Percentiles rank a stretch among this genome's conserved stretches.
phyloP scores from a whole-genome alignment of 2,797 vertebrate species.

The Valencia hispanica region DNA sequence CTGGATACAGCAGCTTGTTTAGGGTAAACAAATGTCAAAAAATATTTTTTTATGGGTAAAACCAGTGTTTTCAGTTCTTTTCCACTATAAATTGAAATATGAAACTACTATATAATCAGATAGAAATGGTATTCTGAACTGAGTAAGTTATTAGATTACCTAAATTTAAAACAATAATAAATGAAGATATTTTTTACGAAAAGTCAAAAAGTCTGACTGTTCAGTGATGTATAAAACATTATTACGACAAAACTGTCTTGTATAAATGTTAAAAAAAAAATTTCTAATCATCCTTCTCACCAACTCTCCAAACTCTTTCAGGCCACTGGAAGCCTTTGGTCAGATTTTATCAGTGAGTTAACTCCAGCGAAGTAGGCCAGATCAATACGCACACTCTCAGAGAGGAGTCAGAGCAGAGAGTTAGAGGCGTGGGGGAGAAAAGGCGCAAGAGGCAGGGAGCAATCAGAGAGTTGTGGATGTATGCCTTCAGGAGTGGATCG shows the following conservation, averaged over 20 bases:
- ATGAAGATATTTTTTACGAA: neutral
- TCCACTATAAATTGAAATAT: neutral
- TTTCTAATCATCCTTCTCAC: conserved; percentile 44
- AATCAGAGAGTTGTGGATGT: conserved; percentile 86
- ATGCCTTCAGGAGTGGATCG: conserved; percentile 94
- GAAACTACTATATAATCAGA: neutral
- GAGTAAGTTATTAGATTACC: neutral
- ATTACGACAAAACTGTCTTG: conserved; percentile 12
- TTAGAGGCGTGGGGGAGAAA: conserved; percentile 69
- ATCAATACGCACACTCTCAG: conserved; percentile 95
- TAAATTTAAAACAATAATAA: neutral
- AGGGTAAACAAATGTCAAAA: neutral
- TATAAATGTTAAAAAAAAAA: neutral
- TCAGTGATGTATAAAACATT: conserved; percentile 4
- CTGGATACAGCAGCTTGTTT: neutral
- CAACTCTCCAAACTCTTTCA: conserved; percentile 75
- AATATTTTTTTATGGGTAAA: neutral
- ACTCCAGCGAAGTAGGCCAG: conserved; percentile 88
- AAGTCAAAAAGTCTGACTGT: conserved; percentile 4
- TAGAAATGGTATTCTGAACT: neutral
- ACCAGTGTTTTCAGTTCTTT: neutral
- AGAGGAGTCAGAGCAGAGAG: conserved; percentile 76
- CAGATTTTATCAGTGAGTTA: conserved; percentile 91
- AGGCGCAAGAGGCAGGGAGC: conserved; percentile 86
- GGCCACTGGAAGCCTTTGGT: conserved; percentile 84